Evolutionary conservation across 2,888 invertebrate genomes (phyloP).

Genomic region (Trypoxylon attenuatum): DNA sequence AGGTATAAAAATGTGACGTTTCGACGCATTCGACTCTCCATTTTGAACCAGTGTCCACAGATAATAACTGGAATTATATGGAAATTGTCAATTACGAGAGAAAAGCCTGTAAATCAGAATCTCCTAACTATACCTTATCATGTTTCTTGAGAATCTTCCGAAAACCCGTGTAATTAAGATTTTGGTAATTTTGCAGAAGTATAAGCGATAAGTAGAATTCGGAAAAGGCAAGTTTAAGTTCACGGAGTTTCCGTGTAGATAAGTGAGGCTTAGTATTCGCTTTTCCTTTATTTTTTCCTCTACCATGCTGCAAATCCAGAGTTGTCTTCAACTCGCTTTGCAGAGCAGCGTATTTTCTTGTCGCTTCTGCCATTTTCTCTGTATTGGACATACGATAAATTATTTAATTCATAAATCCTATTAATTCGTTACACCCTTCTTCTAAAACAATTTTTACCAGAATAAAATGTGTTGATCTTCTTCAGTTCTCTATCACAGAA

Average conservation of each 20-base stretch:
- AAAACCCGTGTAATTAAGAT: slow-evolving; percentile 98
- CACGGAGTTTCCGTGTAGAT: slow-evolving; percentile 89
- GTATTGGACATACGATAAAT: slow-evolving; percentile 54
- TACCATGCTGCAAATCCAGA: slow-evolving; percentile 71
- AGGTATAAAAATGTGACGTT: slow-evolving; percentile 94
- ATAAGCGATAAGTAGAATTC: slow-evolving; percentile 99
- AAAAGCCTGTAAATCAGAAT: background rate
- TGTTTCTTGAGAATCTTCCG: slow-evolving; percentile 99
- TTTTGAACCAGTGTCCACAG: slow-evolving; percentile 89
- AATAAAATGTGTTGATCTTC: slow-evolving; percentile 98
- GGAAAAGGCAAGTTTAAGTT: slow-evolving; percentile 97
- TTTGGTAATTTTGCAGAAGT: slow-evolving; percentile 98
- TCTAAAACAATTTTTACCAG: slow-evolving; percentile 77
- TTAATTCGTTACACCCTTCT: background rate
- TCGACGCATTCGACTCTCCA: slow-evolving; percentile 96
- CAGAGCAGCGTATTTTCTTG: slow-evolving; percentile 92
- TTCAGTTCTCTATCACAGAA: slow-evolving; percentile 96
- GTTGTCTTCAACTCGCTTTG: slow-evolving; percentile 86
- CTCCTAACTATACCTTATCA: slow-evolving; percentile 85
- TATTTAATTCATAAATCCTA: background rate
- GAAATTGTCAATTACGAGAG: background rate
- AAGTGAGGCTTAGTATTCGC: slow-evolving; percentile 75
- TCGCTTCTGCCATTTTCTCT: slow-evolving; percentile 98
- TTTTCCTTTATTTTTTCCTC: slow-evolving; percentile 72
- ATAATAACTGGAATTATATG: slow-evolving; percentile 80